A percentile compares a stretch with the other conserved stretches of the same genome.
These are phyloP conservation scores for Rhynchotus rufescens DNA, from an alignment of 2,797 vertebrate species.

Conservation along the genomic window DNA sequence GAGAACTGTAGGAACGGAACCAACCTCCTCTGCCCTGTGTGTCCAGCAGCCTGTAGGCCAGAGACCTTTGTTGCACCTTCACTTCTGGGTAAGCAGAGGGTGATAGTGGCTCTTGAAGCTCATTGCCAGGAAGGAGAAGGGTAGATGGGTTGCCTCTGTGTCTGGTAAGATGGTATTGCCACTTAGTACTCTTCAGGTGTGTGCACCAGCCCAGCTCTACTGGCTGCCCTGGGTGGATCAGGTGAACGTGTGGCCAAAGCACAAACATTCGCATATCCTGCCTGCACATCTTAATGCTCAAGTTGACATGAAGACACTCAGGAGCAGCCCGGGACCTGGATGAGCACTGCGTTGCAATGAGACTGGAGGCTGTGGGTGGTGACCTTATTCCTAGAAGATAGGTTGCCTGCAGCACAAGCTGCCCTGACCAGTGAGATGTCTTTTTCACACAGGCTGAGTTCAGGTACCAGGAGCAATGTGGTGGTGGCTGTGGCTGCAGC, in stretches of 20 bases:
- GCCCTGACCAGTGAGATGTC: constrained; percentile 12
- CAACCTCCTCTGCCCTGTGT: constrained; percentile 1
- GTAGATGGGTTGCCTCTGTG: neutral
- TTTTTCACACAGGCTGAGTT: neutral
- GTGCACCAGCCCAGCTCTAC: constrained; percentile 62
- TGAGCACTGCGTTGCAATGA: neutral
- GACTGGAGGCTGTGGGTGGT: neutral
- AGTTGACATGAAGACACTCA: neutral
- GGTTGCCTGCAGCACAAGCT: neutral
- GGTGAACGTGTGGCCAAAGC: neutral
- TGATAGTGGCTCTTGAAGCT: neutral
- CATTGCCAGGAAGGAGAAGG: neutral
- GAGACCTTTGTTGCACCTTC: neutral
- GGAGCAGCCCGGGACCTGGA: neutral
- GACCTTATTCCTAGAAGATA: neutral
- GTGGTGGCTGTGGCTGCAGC: neutral
- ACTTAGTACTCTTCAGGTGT: neutral
- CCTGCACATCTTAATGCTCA: constrained; percentile 6
- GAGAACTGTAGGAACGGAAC: constrained; percentile 13
- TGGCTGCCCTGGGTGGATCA: neutral
- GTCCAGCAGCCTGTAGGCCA: constrained; percentile 54
- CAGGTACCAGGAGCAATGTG: neutral
- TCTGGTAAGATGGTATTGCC: constrained; percentile 45
- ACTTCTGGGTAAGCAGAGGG: neutral
- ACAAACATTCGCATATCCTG: constrained; percentile 18